Percentiles rank a stretch among this genome's conserved stretches.
phyloP scores from a whole-genome alignment of 2,113 vertebrate species.

The Poicephalus meyeri region DNA sequence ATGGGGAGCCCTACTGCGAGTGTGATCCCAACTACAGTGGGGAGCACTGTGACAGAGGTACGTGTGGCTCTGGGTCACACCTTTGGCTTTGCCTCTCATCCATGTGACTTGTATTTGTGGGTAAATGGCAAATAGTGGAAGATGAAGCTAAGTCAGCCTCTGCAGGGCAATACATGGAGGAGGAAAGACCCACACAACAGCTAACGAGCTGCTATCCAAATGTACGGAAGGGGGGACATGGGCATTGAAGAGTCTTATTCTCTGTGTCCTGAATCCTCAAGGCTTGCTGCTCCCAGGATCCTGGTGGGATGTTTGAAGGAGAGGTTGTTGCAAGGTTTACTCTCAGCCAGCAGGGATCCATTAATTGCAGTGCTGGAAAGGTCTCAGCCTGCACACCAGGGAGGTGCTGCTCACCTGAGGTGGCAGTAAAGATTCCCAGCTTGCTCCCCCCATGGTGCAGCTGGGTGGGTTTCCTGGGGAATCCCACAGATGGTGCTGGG shows the following conservation, averaged over 20 bases:
- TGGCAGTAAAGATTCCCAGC: background rate
- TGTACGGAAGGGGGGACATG: accelerated
- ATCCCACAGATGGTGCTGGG: background rate
- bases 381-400: background rate
- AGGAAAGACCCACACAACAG: background rate
- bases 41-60: constrained; percentile 87
- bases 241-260: background rate
- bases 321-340: background rate
- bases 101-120: accelerated
- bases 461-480: background rate
- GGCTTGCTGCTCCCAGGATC: background rate
- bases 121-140: background rate
- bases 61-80: background rate
- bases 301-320: background rate
- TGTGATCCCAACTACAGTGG: constrained; percentile 86
- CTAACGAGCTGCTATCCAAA: background rate
- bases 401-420: background rate
- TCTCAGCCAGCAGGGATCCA: background rate
- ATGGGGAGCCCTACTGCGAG: constrained; percentile 83
- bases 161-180: background rate
- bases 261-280: background rate
- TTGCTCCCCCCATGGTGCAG: background rate
- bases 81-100: background rate
- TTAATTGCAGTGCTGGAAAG: background rate
- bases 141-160: background rate